phyloP scores from a whole-genome alignment of 2,797 vertebrate genomes.

The Benthosema pterotum region DNA sequence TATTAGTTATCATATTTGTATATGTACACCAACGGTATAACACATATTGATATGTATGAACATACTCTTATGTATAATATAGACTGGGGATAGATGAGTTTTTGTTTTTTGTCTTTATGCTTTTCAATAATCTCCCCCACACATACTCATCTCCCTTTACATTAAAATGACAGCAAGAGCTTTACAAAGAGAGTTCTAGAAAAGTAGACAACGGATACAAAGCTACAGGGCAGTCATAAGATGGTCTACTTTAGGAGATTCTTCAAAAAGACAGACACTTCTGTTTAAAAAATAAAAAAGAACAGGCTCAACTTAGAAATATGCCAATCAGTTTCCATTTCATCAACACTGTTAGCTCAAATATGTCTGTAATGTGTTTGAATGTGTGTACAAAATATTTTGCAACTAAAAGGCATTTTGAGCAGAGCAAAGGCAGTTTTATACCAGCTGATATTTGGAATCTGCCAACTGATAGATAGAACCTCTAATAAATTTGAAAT shows the following conservation, averaged over 20 bases:
- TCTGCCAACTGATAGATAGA: constrained; percentile 17
- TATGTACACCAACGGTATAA: constrained; percentile 97
- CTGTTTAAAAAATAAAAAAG: constrained; percentile 54
- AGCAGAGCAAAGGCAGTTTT: constrained; percentile 58
- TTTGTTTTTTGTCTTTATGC: constrained; percentile 61
- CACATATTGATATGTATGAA: constrained; percentile 92
- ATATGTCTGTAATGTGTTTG: constrained; percentile 41
- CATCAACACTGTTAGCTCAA: constrained; percentile 37
- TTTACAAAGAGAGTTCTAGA: constrained; percentile 82
- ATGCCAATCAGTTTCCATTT: constrained; percentile 40
- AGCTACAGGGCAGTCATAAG: constrained; percentile 54
- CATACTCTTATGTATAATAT: constrained; percentile 80
- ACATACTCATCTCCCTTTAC: constrained; percentile 74
- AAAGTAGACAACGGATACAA: constrained; percentile 72
- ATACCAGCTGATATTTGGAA: constrained; percentile 33
- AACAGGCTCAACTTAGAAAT: constrained; percentile 38
- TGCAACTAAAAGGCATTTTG: constrained; percentile 44
- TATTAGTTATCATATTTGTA: constrained; percentile 93
- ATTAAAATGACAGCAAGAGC: constrained; percentile 85
- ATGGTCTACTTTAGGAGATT: constrained; percentile 54
- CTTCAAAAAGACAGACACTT: constrained; percentile 56
- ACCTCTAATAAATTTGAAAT: constrained; percentile 18
- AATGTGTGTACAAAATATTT: constrained; percentile 54
- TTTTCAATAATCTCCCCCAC: constrained; percentile 62
- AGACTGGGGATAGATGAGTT: constrained; percentile 64